phyloP scores from a whole-genome alignment of 2,888 invertebrate species.

The Ormyrus rosae region DNA sequence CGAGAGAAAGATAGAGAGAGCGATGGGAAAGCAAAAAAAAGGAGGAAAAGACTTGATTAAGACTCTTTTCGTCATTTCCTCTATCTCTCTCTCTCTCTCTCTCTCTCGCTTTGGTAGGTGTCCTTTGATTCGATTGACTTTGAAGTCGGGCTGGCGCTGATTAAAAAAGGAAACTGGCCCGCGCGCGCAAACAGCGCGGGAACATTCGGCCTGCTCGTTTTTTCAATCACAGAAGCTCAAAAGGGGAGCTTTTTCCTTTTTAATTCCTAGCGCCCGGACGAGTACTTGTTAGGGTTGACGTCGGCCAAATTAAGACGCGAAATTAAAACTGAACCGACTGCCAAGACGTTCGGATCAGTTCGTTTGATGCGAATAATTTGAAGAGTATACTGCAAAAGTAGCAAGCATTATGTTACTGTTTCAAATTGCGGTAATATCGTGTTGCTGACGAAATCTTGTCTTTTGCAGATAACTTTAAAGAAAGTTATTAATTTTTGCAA shows the following conservation, averaged over 20 bases:
- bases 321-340: slow-evolving; percentile 29
- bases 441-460: no score
- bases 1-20: slow-evolving; percentile 8
- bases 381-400: background rate
- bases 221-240: slow-evolving; percentile 23
- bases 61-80: slow-evolving; percentile 61
- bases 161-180: slow-evolving; percentile 69
- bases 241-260: slow-evolving; percentile 41
- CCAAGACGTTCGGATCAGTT: slow-evolving; percentile 2
- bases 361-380: slow-evolving; percentile 24
- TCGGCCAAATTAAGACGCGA: slow-evolving; percentile 28
- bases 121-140: slow-evolving; percentile 71
- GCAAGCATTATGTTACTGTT: no score
- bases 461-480: no score
- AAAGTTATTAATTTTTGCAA: no score
- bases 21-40: slow-evolving; percentile 16
- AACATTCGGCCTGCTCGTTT: slow-evolving; percentile 3
- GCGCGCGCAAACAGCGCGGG: slow-evolving; percentile 38
- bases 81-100: background rate
- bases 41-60: slow-evolving; percentile 63
- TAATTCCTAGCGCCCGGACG: slow-evolving; percentile 24
- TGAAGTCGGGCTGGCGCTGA: slow-evolving; percentile 70
- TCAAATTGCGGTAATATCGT: no score
- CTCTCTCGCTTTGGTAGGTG: slow-evolving; percentile 5
- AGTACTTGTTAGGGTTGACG: slow-evolving; percentile 23